Evolutionary conservation across 2,797 vertebrate species (phyloP), one percentile per base, ranked within the genome.

Genomic region (Tarsius wallacei): DNA sequence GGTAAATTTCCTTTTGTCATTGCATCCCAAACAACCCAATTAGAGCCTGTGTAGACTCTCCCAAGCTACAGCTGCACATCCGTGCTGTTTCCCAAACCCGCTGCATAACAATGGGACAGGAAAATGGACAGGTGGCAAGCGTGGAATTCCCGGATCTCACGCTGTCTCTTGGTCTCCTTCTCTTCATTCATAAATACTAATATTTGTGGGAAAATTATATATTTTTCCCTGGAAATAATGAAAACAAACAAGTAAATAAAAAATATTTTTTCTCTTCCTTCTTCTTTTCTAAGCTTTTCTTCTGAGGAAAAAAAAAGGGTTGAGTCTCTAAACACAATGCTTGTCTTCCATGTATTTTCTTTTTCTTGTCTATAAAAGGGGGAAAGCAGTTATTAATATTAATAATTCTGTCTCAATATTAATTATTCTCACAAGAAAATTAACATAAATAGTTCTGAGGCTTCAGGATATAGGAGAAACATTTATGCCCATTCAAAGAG

Each of bases 361-460:
- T 33, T 36, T 36, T 31, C 66, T 28, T 19, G 5, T 26, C 7
- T 22, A 24, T 5, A 15, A 28, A 53, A 51, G 31, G 15, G 3
- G 21, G 36, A 26, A 2, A 57, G 57, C 0, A 9, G 3, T 13
- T 36, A 2, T 42, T 42, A 42, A 42, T 42, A 42, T 42, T 42
- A 42, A 42, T 42, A 42, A 42, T 42, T 36, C 36, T 11, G 14
- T 22, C 36, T 81, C 2, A 14, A 4, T 22, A 3, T 59, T 26
- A 24, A 76, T 14, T 19, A 63, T 36, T 42, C 26, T 28, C 53
- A 24, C 10, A 24, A 63, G n/a, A 57, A n/a, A 59, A 59, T 24
- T 4, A 49, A 63, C 11, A 4, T 33, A 0, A 33, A 10, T 2
- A 1, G n/a, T 71, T 42, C 3, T 0, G 24, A 33, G n/a, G 26